Conservation (phyloP, 2,888 invertebrate species). For the Hypercompe scribonia region DNA sequence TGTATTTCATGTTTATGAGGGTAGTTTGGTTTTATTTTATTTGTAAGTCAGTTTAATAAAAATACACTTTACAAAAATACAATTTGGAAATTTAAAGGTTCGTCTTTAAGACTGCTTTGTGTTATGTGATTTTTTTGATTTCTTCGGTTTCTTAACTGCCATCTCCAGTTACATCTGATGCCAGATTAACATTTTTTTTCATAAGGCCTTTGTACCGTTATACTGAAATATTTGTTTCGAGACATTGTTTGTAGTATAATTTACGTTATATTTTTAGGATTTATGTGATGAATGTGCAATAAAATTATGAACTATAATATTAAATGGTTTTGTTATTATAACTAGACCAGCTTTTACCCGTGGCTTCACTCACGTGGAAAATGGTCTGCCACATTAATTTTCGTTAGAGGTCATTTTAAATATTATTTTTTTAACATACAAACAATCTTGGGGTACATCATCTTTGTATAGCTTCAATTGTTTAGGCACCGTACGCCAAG, state of each 20-base stretch:
- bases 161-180: background rate
- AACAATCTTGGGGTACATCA: too few species aligned
- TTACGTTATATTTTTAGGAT: constrained; percentile 47
- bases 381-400: too few species aligned
- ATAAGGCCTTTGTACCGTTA: constrained; percentile 10
- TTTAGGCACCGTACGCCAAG: too few species aligned
- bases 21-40: background rate
- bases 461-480: too few species aligned
- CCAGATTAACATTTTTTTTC: background rate
- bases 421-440: too few species aligned
- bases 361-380: too few species aligned
- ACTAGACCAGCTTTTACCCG: too few species aligned
- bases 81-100: too few species aligned
- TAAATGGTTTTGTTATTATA: background rate
- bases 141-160: background rate
- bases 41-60: background rate
- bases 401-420: too few species aligned
- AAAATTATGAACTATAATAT: constrained; percentile 42
- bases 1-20: background rate
- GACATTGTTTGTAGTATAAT: constrained; percentile 44
- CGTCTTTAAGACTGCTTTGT: too few species aligned
- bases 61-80: background rate
- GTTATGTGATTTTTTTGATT: background rate
- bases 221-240: constrained; percentile 41
- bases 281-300: constrained; percentile 32